Evolutionary conservation across 2,888 invertebrate genomes (phyloP).

Genomic region (Protophormia terraenovae): DNA sequence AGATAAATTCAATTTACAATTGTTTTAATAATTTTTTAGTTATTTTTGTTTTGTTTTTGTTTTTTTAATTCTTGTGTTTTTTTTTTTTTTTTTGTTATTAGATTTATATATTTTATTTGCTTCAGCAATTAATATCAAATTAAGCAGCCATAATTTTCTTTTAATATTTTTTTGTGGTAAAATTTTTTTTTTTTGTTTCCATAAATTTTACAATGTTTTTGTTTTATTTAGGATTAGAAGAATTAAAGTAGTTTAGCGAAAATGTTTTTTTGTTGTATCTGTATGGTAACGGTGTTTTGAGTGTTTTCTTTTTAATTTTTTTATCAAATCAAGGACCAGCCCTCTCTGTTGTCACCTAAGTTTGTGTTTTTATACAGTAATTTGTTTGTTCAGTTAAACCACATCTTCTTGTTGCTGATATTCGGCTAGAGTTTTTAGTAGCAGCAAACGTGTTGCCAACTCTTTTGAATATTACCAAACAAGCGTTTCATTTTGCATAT

Average conservation of each 20-base stretch:
- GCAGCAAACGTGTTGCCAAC: slow-evolving; percentile 80
- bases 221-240: neutral
- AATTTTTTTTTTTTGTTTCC: neutral
- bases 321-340: slow-evolving; percentile 48
- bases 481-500: slow-evolving; percentile 88
- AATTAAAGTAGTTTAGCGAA: slow-evolving; percentile 34
- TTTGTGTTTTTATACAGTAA: too few species aligned
- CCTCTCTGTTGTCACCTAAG: too few species aligned
- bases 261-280: slow-evolving; percentile 5
- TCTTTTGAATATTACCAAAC: slow-evolving; percentile 85
- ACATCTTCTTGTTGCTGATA: slow-evolving; percentile 72
- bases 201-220: neutral
- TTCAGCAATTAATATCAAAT: slow-evolving; percentile 69
- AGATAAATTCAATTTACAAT: slow-evolving; percentile 68
- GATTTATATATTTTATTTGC: slow-evolving; percentile 60
- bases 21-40: slow-evolving; percentile 54
- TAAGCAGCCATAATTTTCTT: slow-evolving; percentile 65
- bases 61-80: slow-evolving; percentile 22
- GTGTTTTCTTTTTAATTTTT: neutral
- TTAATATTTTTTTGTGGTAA: slow-evolving; percentile 13
- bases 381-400: slow-evolving; percentile 51
- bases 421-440: slow-evolving; percentile 76
- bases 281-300: neutral
- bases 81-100: slow-evolving; percentile 21
- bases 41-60: slow-evolving; percentile 24